Evolutionary conservation across 2,113 vertebrate genomes (phyloP).

Genomic region (Cyanistes caeruleus): DNA sequence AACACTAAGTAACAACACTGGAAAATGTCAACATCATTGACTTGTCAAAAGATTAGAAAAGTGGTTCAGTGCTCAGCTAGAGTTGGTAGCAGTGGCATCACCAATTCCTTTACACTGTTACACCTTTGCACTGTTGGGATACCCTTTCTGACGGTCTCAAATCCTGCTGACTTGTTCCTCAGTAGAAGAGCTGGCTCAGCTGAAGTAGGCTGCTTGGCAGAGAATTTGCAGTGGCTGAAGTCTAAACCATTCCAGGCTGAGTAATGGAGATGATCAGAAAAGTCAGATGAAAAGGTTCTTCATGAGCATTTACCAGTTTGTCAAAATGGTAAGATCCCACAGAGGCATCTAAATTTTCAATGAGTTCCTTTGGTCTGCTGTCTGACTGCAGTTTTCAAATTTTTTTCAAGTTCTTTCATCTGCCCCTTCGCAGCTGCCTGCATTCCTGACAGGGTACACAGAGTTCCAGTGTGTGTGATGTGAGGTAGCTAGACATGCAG

Average conservation of each 20-base stretch:
- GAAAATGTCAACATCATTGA: neutral
- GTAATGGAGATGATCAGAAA: neutral
- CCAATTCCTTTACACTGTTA: neutral
- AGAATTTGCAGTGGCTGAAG: neutral
- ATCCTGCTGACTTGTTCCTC: neutral
- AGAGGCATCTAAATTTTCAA: neutral
- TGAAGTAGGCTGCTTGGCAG: neutral
- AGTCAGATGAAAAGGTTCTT: neutral
- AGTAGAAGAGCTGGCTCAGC: neutral
- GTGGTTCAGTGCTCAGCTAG: neutral
- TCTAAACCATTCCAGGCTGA: neutral
- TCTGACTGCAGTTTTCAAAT: neutral
- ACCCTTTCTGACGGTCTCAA: neutral
- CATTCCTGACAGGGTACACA: neutral
- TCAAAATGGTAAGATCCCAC: neutral
- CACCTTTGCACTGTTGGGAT: neutral
- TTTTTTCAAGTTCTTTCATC: neutral
- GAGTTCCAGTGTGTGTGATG: neutral
- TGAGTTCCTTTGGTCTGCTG: neutral
- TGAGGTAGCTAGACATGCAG: neutral
- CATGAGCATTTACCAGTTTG: neutral
- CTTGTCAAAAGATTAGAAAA: neutral
- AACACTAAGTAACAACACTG: neutral
- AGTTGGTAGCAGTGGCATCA: neutral
- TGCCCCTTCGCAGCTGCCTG: neutral